A percentile compares a stretch with the other conserved stretches of the same genome.
phyloP scores from a whole-genome alignment of 2,888 invertebrate species.

The Ochlodes sylvanus region DNA sequence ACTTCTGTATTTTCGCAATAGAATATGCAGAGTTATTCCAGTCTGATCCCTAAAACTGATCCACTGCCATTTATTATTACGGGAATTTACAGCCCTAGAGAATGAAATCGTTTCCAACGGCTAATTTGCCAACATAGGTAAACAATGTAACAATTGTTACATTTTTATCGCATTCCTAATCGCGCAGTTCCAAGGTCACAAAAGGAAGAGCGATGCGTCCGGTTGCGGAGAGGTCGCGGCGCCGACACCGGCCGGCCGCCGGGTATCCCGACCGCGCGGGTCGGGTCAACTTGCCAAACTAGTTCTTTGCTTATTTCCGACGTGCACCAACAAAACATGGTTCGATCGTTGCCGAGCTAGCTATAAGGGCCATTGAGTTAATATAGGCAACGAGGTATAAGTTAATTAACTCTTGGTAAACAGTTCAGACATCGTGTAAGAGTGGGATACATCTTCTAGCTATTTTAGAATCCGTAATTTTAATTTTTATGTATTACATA shows the following conservation, averaged over 20 bases:
- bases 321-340: constrained; percentile 51
- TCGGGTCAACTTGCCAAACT: constrained; percentile 60
- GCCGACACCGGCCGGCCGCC: constrained; percentile 63
- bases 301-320: constrained; percentile 61
- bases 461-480: too few species aligned
- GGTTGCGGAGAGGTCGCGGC: constrained; percentile 75
- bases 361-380: background rate
- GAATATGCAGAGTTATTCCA: too few species aligned
- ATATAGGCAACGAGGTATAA: too few species aligned
- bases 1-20: too few species aligned
- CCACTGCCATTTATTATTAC: too few species aligned
- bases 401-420: too few species aligned
- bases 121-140: background rate
- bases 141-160: constrained; percentile 8
- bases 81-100: too few species aligned
- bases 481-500: too few species aligned
- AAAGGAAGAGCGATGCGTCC: constrained; percentile 65
- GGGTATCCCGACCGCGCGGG: constrained; percentile 38
- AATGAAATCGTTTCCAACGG: too few species aligned
- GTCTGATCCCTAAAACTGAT: too few species aligned
- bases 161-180: constrained; percentile 34
- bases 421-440: too few species aligned
- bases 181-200: constrained; percentile 71
- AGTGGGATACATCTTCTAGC: too few species aligned
- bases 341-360: constrained; percentile 33